Evolutionary conservation across 2,797 vertebrate species (phyloP), one percentile per base, ranked within the genome.

Genomic region (Sitta carolinensis): DNA sequence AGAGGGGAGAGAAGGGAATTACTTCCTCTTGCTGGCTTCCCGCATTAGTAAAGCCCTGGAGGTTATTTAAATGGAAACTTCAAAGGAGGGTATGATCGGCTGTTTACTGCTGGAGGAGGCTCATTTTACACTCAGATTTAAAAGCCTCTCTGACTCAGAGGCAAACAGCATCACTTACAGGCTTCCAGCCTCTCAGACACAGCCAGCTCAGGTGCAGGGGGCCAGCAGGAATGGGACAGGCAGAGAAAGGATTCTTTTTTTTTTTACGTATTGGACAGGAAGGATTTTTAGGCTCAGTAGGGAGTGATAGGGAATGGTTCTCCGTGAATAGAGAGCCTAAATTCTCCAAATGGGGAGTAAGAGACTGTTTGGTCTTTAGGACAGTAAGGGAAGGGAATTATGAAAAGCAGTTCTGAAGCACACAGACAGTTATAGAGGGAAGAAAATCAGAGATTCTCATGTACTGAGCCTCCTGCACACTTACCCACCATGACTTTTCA

Each of bases 41-140:
- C 2, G 26, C 77, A 95, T 94, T 93, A 93, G 69, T 40, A 86
- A 91, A 91, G 84, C 96, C 96, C 95, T 95, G 58, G 93, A 93
- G 95, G 95, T 94, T 96, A 95, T 96, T 97, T 91, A 94, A 96
- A 96, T 85, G 78, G 89, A 45, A 95, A 94, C 95, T 97, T 97
- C 97, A 97, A 97, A 97, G 94, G 90, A 94, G 75, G 76, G 51
- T 74, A 68, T 58, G 89, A 95, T 93, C 40, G 1, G 84, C 90
- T 94, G 77, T 94, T 94, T 92, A 86, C 74, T 88, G 93, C 94
- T 89, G 91, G 72, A 92, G 88, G 84, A 96, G 84, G 72, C 86
- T 94, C 95, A 93, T 95, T 96, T 94, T 95, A 84, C 77, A 92
- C 94, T 75, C 82, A 67, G 87, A 95, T 93, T 95, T 90, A 92